These are phyloP conservation scores for Physeter macrocephalus DNA, from an alignment of 2,113 vertebrate genomes.

Conservation along the genomic window DNA sequence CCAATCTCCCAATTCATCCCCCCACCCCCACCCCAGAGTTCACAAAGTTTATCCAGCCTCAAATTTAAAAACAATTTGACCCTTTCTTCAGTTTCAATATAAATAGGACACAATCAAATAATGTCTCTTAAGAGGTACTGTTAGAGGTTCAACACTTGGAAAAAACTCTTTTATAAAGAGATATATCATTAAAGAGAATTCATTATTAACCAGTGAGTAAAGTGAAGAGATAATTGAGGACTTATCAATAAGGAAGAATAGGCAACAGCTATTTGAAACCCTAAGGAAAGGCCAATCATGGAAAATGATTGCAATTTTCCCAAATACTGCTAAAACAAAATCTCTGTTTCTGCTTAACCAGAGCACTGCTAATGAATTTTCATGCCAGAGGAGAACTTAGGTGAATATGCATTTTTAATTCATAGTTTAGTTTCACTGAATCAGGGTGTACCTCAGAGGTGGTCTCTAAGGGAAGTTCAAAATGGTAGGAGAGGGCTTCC, in stretches of 20 bases:
- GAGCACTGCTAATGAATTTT: constrained; percentile 33
- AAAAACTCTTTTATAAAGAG: not conserved
- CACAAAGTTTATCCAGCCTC: not conserved
- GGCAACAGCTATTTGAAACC: not conserved
- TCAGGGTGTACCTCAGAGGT: not conserved
- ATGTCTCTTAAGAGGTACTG: not conserved
- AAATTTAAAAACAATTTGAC: not conserved
- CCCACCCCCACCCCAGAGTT: not conserved
- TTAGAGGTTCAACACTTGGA: not conserved
- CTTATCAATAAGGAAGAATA: not conserved
- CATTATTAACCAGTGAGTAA: not conserved
- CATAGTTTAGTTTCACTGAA: constrained; percentile 43
- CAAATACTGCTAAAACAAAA: constrained; percentile 21
- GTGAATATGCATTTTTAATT: constrained; percentile 27
- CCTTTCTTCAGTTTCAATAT: not conserved
- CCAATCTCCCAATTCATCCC: too few species aligned
- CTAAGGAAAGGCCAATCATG: constrained; percentile 7
- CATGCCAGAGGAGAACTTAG: not conserved
- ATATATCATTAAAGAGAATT: not conserved
- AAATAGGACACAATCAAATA: not conserved
- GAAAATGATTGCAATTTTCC: constrained; percentile 18
- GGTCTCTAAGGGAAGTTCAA: constrained; percentile 41
- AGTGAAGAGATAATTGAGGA: constrained; percentile 8
- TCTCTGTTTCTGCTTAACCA: not conserved
- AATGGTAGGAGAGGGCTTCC: constrained; percentile 30